Percentiles rank a stretch among this genome's conserved stretches.
phyloP scores from a whole-genome alignment of 2,113 vertebrate species.

The Amblyopsis rosae region DNA sequence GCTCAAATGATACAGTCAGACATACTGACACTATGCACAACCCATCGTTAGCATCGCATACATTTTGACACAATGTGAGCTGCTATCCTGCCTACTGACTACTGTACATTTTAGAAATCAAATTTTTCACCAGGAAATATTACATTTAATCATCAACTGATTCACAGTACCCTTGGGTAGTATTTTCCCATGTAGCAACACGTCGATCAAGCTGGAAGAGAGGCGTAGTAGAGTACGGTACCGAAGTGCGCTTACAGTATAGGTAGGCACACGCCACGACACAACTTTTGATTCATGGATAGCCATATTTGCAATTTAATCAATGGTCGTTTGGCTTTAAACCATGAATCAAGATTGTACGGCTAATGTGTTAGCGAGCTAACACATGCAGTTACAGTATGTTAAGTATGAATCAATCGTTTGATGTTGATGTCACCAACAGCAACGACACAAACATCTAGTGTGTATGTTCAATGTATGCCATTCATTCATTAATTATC shows the following conservation, averaged over 20 bases:
- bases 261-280: too few relatives aligned
- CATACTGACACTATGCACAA: too few relatives aligned
- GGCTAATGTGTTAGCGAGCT: slow-evolving; percentile 36
- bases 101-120: too few relatives aligned
- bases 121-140: too few relatives aligned
- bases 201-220: background rate
- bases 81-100: too few relatives aligned
- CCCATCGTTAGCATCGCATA: too few relatives aligned
- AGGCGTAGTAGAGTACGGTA: background rate
- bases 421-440: too few relatives aligned
- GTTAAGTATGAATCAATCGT: background rate
- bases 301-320: background rate
- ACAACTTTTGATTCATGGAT: too few relatives aligned
- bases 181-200: background rate
- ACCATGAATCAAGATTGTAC: background rate
- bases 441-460: too few relatives aligned
- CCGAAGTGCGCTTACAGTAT: too few relatives aligned
- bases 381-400: slow-evolving; percentile 45
- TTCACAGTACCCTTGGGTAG: background rate
- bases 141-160: slow-evolving; percentile 33
- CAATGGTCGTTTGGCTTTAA: background rate
- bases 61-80: too few relatives aligned
- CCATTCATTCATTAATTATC: slow-evolving; percentile 35
- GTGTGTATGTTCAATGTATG: background rate
- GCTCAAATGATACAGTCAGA: background rate